Conservation (phyloP, 2,888 invertebrate genomes). For the Parnassius orleans region DNA sequence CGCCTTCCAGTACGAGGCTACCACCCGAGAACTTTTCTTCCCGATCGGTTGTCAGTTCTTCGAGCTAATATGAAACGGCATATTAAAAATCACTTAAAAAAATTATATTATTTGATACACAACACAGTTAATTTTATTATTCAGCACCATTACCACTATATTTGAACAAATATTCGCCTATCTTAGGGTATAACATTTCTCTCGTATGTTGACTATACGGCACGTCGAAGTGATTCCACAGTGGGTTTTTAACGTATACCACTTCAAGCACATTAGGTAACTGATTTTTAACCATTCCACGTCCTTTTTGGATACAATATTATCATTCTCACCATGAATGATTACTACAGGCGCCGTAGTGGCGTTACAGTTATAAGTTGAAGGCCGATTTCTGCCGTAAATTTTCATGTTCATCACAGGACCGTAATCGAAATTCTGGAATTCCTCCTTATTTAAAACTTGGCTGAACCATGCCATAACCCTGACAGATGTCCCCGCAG, state of each 20-base stretch:
- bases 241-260: conserved; percentile 1
- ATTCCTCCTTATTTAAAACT: conserved; percentile 34
- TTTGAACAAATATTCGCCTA: conserved; percentile 12
- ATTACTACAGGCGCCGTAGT: conserved; percentile 41
- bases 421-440: conserved; percentile 44
- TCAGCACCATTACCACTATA: too few species aligned
- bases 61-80: too few species aligned
- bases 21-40: too few species aligned
- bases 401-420: conserved; percentile 34
- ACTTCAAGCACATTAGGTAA: conserved; percentile 39
- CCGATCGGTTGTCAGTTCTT: too few species aligned
- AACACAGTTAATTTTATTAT: too few species aligned
- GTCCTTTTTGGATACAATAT: conserved; percentile 41
- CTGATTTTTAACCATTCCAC: conserved; percentile 32
- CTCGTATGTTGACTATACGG: conserved; percentile 10
- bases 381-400: conserved; percentile 41
- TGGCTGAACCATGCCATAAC: conserved; percentile 45
- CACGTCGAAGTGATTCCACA: conserved; percentile 22
- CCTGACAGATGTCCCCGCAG: conserved; percentile 46
- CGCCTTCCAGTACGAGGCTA: too few species aligned
- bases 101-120: too few species aligned
- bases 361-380: conserved; percentile 44
- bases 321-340: conserved; percentile 43
- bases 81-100: too few species aligned
- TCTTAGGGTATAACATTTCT: conserved; percentile 19